Evolutionary conservation across 1,140 invertebrate species (phyloP).

Genomic region (Ctenoplectra terminalis): DNA sequence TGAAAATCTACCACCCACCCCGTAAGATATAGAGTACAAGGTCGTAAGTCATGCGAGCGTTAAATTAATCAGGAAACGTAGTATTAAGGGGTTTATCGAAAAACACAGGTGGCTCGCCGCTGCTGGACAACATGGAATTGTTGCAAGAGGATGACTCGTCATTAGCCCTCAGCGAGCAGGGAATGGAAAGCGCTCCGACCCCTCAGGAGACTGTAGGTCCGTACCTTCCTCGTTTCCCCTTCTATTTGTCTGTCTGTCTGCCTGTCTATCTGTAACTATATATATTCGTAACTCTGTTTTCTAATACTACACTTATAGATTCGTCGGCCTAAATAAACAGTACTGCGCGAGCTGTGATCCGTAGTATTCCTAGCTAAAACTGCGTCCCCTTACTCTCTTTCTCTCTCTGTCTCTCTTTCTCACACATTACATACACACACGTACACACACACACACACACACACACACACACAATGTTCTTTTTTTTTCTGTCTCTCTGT

Average conservation of each 20-base stretch:
- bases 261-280: constrained; percentile 68
- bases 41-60: constrained; percentile 63
- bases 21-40: constrained; percentile 63
- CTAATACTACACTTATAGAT: constrained; percentile 61
- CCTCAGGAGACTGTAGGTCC: constrained; percentile 82
- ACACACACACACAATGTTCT: constrained; percentile 41
- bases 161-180: constrained; percentile 80
- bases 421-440: neutral
- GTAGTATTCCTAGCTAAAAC: constrained; percentile 67
- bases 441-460: neutral
- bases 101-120: constrained; percentile 82
- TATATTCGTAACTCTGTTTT: constrained; percentile 62
- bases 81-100: constrained; percentile 79
- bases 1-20: neutral
- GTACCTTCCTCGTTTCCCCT: constrained; percentile 77
- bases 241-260: constrained; percentile 71
- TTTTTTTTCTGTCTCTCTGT: constrained; percentile 70
- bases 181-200: constrained; percentile 80
- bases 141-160: constrained; percentile 82
- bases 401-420: constrained; percentile 28
- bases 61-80: constrained; percentile 62
- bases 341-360: constrained; percentile 59
- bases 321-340: constrained; percentile 53
- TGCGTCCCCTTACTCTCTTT: constrained; percentile 47
- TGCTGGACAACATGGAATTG: constrained; percentile 83